Percentiles rank a stretch among this genome's conserved stretches.
Conservation (phyloP, 2,113 vertebrate species). For the Sceloporus tristichus region DNA sequence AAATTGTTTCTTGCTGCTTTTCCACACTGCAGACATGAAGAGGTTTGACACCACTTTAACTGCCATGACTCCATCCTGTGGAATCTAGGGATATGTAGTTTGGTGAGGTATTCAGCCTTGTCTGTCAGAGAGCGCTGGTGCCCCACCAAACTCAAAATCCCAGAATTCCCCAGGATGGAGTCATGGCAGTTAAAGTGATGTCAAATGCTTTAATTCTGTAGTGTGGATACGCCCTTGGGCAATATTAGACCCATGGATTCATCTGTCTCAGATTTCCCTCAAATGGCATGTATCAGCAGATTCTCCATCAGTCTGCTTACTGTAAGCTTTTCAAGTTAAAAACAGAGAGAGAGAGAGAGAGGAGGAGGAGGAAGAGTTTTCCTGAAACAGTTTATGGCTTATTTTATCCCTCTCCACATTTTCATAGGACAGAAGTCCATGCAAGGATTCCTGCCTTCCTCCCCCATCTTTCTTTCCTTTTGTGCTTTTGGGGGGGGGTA, state of each 20-base stretch:
- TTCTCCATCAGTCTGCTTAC: not conserved
- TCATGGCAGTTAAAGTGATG: no score
- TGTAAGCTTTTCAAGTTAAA: not conserved
- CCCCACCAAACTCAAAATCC: no score
- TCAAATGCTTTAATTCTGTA: no score
- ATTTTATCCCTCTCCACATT: not conserved
- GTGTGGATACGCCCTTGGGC: not conserved
- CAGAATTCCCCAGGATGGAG: no score
- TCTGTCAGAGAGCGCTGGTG: no score
- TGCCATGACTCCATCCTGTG: no score
- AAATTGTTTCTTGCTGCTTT: not conserved
- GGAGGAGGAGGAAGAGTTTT: not conserved
- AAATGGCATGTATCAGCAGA: not conserved
- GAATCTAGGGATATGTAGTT: no score
- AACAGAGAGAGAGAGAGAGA: not conserved
- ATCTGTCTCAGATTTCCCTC: not conserved
- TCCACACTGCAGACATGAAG: no score
- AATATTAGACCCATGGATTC: not conserved
- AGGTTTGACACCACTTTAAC: no score
- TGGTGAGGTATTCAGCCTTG: no score
- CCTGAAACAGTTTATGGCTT: no score
- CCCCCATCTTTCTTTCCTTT: not conserved
- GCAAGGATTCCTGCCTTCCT: not conserved
- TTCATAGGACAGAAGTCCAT: not conserved
- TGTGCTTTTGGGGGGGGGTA: not conserved